Conservation (phyloP, 2,113 vertebrate genomes). For the Channa maculata region DNA sequence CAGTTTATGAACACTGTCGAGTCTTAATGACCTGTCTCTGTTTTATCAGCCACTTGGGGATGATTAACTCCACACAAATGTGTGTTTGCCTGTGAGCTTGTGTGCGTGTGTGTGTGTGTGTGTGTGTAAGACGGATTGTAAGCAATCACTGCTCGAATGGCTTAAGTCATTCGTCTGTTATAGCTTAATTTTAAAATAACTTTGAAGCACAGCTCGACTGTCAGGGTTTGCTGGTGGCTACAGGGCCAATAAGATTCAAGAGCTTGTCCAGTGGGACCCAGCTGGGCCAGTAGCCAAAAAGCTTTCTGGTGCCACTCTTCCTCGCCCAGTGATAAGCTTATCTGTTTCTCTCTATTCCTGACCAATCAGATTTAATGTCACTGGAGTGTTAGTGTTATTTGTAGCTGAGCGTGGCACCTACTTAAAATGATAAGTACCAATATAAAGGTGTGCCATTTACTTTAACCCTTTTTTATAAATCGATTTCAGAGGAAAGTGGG, state of each 20-base stretch:
- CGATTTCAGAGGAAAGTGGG: constrained; percentile 12
- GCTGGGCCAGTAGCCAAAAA: background rate
- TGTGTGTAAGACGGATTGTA: constrained; percentile 43
- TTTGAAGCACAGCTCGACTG: constrained; percentile 9
- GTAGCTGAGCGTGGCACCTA: constrained; percentile 1
- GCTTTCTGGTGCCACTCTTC: background rate
- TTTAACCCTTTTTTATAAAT: constrained; percentile 5
- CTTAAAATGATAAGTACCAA: constrained; percentile 11
- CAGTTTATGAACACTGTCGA: constrained; percentile 56
- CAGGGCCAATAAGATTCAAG: background rate
- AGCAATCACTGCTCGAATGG: constrained; percentile 35
- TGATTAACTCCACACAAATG: constrained; percentile 59
- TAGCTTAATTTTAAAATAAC: constrained; percentile 47
- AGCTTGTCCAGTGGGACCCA: background rate
- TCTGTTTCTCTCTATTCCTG: constrained; percentile 4
- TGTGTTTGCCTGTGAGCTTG: constrained; percentile 31
- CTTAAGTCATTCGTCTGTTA: constrained; percentile 38
- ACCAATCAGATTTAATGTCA: constrained; percentile 20
- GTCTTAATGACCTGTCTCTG: constrained; percentile 60
- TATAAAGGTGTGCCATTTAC: constrained; percentile 16
- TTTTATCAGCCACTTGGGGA: constrained; percentile 55
- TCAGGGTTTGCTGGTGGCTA: background rate
- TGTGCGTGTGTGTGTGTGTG: background rate
- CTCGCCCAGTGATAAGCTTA: background rate
- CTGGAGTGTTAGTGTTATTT: background rate